Evolutionary conservation across 2,797 vertebrate genomes (phyloP), one percentile per base, ranked within the genome.

Genomic region (Pelobates cultripes): DNA sequence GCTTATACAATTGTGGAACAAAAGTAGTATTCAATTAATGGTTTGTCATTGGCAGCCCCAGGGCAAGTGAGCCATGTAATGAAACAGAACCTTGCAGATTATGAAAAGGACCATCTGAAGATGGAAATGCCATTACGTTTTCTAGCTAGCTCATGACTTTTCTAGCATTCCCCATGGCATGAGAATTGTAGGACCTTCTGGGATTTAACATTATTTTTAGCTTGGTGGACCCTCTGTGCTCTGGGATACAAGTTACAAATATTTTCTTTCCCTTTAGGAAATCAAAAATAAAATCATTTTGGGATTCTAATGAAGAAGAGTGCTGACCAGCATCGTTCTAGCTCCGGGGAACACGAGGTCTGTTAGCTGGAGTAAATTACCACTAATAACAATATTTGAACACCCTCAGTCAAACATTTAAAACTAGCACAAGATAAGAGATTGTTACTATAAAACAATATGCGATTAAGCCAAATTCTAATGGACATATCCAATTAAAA

Each of bases 281-380:
- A 75, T 45, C 40, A 64, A 75, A 64, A 64, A 45, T 75, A 41
- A 75, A 45, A 43, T 13, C 74, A 43, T 61, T 9, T 28, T 12
- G 43, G 43, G 63, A 8, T 13, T 6, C 40, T n/a, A 57, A 66
- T 8, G 63, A 75, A 75, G 57, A 8, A 44, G 14, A 63, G 12
- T 75, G 73, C 57, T 75, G 73, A 63, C 28, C 63, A 43, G 73
- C 43, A 66, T 75, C 47, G 14, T 66, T 75, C 47, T 44, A 28
- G n/a, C 74, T 66, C 45, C 5, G 47, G 43, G 15, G 73, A 75
- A 15, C 60, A 15, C 60, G 9, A 75, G 61, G 55, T 47, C 15
- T 66, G 63, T 7, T 14, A 66, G 5, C 28, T 51, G 5, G 47
- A 6, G 47, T 51, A 10, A 6, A 51, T 51, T 51, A 51, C 5